Percentiles rank a stretch among this genome's conserved stretches.
phyloP scores from a whole-genome alignment of 2,797 vertebrate genomes.

The Furcifer pardalis region DNA sequence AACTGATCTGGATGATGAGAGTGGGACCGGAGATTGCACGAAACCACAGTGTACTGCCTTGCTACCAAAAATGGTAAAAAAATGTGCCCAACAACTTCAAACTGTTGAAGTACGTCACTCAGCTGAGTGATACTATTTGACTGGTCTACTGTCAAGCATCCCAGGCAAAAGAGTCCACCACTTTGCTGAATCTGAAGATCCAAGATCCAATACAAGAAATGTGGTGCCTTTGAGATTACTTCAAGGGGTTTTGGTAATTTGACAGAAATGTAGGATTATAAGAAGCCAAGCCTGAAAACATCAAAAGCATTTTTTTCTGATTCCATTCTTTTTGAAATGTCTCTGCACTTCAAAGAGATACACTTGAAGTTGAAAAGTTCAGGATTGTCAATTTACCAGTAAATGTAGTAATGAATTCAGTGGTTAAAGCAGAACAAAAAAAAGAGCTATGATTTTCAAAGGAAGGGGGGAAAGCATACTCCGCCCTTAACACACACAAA shows the following conservation, averaged over 20 bases:
- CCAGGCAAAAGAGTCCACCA: no score
- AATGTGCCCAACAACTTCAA: no score
- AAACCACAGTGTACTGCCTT: background rate
- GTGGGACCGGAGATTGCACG: background rate
- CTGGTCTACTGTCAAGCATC: background rate
- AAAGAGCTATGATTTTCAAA: slow-evolving; percentile 13
- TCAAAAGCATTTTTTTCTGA: slow-evolving; percentile 37
- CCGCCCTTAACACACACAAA: accelerated
- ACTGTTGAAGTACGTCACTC: background rate
- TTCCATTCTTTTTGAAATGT: slow-evolving; percentile 50
- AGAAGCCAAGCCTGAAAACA: slow-evolving; percentile 46
- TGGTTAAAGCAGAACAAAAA: background rate
- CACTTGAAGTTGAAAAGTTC: slow-evolving; percentile 67
- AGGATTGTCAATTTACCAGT: slow-evolving; percentile 49
- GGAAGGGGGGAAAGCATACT: background rate
- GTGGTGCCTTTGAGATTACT: background rate
- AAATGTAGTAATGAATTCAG: slow-evolving; percentile 25
- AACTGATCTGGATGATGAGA: background rate
- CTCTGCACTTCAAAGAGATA: slow-evolving; percentile 52
- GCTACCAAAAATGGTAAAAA: no score
- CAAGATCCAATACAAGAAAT: background rate
- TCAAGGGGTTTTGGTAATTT: slow-evolving; percentile 11
- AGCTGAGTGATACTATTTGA: background rate
- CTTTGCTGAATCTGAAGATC: slow-evolving; percentile 23
- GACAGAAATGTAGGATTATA: slow-evolving; percentile 53